These are phyloP conservation scores for Hestina assimilis DNA, from an alignment of 1,140 invertebrate genomes.

Conservation along the genomic window DNA sequence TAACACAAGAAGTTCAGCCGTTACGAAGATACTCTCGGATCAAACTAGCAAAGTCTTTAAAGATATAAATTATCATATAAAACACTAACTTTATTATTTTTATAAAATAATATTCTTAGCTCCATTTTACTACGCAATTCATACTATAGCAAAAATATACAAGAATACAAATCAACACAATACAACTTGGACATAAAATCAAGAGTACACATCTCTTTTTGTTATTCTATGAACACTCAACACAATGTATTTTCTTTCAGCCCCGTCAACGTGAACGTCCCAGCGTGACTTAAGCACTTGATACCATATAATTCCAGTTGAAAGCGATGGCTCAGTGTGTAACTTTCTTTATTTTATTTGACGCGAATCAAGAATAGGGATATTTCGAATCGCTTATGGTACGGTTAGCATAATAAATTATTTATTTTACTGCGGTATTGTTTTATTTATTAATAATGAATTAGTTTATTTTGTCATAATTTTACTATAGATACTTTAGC, in stretches of 20 bases:
- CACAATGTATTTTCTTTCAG: constrained; percentile 34
- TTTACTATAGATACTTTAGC: too few relatives aligned
- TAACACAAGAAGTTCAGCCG: too few relatives aligned
- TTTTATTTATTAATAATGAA: neutral
- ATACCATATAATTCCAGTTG: constrained; percentile 47
- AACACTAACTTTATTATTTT: too few relatives aligned
- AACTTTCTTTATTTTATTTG: constrained; percentile 44
- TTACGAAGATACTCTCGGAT: too few relatives aligned
- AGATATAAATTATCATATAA: too few relatives aligned
- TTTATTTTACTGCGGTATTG: neutral
- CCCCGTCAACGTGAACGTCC: constrained; percentile 32
- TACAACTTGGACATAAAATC: too few relatives aligned
- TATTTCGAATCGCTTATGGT: constrained; percentile 14
- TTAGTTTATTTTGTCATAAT: too few relatives aligned
- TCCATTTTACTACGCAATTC: too few relatives aligned
- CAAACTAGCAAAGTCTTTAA: too few relatives aligned
- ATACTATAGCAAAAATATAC: too few relatives aligned
- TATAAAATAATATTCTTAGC: too few relatives aligned
- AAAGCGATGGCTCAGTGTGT: constrained; percentile 37
- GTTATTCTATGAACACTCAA: constrained; percentile 24
- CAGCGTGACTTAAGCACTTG: constrained; percentile 43
- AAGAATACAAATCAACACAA: too few relatives aligned
- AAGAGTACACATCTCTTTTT: neutral
- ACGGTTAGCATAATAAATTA: neutral
- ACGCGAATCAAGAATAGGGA: constrained; percentile 23